Evolutionary conservation across 1,140 invertebrate genomes (phyloP), one percentile per base, ranked within the genome.

Genomic region (Tribolium castaneum): DNA sequence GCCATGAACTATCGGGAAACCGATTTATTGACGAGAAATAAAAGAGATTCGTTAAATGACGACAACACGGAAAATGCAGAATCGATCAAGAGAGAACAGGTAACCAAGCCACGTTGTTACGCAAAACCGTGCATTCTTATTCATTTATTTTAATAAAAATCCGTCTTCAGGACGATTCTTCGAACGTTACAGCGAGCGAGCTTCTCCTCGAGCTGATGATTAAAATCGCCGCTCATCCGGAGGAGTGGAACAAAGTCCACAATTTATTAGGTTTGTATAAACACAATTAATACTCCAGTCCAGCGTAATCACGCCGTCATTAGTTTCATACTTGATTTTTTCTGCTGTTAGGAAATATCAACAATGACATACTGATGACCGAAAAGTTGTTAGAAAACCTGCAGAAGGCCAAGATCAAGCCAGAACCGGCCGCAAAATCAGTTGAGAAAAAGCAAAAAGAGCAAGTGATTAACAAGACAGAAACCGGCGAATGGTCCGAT

Each of bases 1-100:
- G 85, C 85, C 13, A 86, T 86, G 85, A 86, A 85, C 76, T 85
- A 85, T 80, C 75, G 85, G 30, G 82, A 85, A 45, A 71, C 81
- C 30, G 82, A 77, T 34, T 70, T 56, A 30, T 80, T 80, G 51
- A 76, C 76, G 22, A 76, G 85, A n/a, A 77, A 84, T 50, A 86
- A 85, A 76, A 75, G 85, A 72, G 85, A 84, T 45, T 45, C 9
- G 39, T 45, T 45, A 45, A 45, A 10, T 10, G 7, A 45, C 6
- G 39, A 45, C 39, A 45, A 45, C 39, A 45, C 39, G n/a, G 39
- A 45, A 9, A n/a, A 45, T 45, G 7, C 39, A 45, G 7, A 45
- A 45, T 45, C 7, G 7, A 45, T 45, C 39, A 45, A 45, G 39
- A 45, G 2, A 45, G 39, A n/a, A 3, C 39, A 45, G 39, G 39